Evolutionary conservation across 1,140 invertebrate genomes (phyloP), one percentile per base, ranked within the genome.

Genomic region (Heterodera schachtii): DNA sequence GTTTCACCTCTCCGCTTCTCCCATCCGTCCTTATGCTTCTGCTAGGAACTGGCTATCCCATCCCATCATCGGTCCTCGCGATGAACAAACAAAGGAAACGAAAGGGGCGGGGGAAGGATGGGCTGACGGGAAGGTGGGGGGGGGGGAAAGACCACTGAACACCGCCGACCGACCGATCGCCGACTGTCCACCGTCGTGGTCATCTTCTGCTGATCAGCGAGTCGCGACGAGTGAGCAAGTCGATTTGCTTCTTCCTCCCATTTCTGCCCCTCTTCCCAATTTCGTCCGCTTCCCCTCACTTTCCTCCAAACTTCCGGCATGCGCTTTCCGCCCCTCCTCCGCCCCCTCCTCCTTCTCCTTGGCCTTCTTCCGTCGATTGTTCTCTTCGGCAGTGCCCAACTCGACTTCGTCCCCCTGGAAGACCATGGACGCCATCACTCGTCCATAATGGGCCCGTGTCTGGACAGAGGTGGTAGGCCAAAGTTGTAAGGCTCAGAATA

Each of bases 391-490:
- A 71, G 44, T 71, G 69, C 69, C 69, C 69, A 71, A 71, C 69
- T 71, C 69, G 69, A 71, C 11, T 71, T 71, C 3, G 31, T 41
- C 41, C 69, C 69, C 5, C n/a, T 78, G 70, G 76, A 67, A 64
- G 76, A 78, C 76, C 44, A 69, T 16, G 70, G 47, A 67, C 66
- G 76, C 21, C 76, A 78, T 43, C 76, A 78, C 11, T 43, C 64
- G 49, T 67, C 57, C 13, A 5, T 78, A 21, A 78, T 78, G 76
- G 76, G 73, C n/a, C 70, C 79, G 3, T 80, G 79, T 80, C 47
- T 80, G n/a, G 79, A 80, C 60, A 73, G 79, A 80, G 79, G 79
- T 75, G 67, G 69, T 16, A 64, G 57, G 57, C 57, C 5, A 64
- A 64, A 64, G 57, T 64, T 64, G 57, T 64, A 64, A 64, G 41